Evolutionary conservation across 2,888 invertebrate species (phyloP).

Genomic region (Apotomis capreana): DNA sequence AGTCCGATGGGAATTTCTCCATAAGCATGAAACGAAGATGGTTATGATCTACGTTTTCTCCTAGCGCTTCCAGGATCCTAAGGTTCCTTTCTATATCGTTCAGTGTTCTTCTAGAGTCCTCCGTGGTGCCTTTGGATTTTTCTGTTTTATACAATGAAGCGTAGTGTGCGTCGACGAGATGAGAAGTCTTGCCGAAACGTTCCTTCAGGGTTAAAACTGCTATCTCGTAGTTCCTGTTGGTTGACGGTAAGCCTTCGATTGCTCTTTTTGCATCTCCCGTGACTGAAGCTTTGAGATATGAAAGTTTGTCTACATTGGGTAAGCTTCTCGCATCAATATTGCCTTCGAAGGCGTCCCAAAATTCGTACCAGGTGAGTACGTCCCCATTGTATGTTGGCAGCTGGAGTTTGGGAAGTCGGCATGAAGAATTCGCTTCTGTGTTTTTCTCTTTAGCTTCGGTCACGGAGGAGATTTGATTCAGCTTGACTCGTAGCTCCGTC

Average conservation of each 20-base stretch:
- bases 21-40: conserved; percentile 5
- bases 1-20: background rate
- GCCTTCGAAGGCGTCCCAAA: conserved; percentile 13
- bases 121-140: background rate
- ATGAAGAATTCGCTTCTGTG: background rate
- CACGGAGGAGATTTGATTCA: background rate
- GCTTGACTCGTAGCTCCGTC: background rate
- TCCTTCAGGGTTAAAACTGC: background rate
- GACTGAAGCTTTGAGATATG: background rate
- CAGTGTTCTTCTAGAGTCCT: background rate
- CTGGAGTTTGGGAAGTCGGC: conserved; percentile 2
- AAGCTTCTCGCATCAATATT: conserved; percentile 11
- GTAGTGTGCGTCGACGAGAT: conserved; percentile 3
- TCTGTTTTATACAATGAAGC: background rate
- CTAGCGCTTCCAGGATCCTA: background rate
- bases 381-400: background rate
- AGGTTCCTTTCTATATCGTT: conserved; percentile 11
- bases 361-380: conserved; percentile 8
- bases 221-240: background rate
- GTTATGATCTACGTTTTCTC: conserved; percentile 10
- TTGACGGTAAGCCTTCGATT: background rate
- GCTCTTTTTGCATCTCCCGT: background rate
- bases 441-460: background rate
- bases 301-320: conserved; percentile 11
- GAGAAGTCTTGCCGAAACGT: background rate